Conservation (phyloP, 2,888 invertebrate species). For the Stenoptilia bipunctidactyla region DNA sequence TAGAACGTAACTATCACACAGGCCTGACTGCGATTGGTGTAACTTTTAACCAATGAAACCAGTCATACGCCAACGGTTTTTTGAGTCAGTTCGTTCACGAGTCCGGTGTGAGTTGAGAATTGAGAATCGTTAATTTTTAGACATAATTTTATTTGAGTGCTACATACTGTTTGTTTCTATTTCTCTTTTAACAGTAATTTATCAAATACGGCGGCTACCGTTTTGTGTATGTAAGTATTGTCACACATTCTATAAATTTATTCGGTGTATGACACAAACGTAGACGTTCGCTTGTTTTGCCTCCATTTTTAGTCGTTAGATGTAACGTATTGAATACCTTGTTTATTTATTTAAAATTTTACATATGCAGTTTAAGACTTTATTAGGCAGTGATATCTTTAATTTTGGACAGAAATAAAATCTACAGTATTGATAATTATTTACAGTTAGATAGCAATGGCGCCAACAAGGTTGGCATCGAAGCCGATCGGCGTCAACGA, state of each 20-base stretch:
- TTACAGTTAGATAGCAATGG: constrained; percentile 65
- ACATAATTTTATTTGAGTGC: constrained; percentile 24
- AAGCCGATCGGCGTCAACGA: constrained; percentile 59
- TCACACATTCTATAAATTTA: constrained; percentile 22
- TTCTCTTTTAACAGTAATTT: constrained; percentile 8
- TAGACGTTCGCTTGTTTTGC: constrained; percentile 63
- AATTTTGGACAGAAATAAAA: background rate
- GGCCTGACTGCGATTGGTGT: constrained; percentile 31
- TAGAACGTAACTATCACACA: constrained; percentile 22
- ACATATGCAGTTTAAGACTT: constrained; percentile 1
- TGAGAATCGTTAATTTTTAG: constrained; percentile 38
- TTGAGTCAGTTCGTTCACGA: constrained; percentile 37
- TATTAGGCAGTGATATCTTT: background rate
- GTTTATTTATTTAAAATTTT: constrained; percentile 24
- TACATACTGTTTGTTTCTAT: background rate
- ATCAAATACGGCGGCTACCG: constrained; percentile 46
- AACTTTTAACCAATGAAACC: constrained; percentile 35
- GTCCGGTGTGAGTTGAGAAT: constrained; percentile 52
- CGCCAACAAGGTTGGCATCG: constrained; percentile 73
- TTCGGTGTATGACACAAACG: constrained; percentile 26
- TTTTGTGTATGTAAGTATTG: constrained; percentile 41
- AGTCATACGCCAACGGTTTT: constrained; percentile 54
- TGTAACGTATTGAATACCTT: constrained; percentile 36
- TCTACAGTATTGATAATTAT: constrained; percentile 20
- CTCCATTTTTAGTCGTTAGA: constrained; percentile 61